Base-by-base conservation (phyloP, 2,113 vertebrate species). In the Oreamnos americanus region DNA sequence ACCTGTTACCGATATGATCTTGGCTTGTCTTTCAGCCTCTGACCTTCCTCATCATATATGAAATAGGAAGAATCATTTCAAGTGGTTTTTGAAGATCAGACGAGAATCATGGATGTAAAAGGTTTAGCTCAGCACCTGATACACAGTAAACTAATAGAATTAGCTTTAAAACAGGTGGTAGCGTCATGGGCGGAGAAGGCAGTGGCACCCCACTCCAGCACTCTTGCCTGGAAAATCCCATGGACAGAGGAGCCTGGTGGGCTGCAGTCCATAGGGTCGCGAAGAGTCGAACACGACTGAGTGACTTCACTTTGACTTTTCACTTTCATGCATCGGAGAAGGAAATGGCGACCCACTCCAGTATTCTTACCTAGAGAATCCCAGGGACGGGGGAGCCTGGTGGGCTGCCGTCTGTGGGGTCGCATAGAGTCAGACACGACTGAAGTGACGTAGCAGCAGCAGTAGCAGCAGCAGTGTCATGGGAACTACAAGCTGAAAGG, bases 1-100 rank as follows among this genome's bases (percentile, higher is more conserved):
- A 1, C 58, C 55, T 76, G 2, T 33, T 74, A 19, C 78, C 47
- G 57, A 1, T 67, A 19, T 30, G 14, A 71, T 55, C 89, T 60
- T 36, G 28, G 8, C 9, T 33, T 91, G 74, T 60, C 74, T 91
- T 91, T 26, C 33, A 45, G 30, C 74, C 53, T 60, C 39, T 43
- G n/a, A 55, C n/a, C 36, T 64, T 64, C 23, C 51, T 76, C 33
- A 49, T 76, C 33, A 30, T 58, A 76, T 47, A 83, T 60, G 67
- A 88, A 83, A 71, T 7, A 25, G 43, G 26, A 87, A 45, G 62
- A 55, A 74, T 79, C 26, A 55, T 92, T 36, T 47, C 47, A 91
- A 57, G 28, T 84, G 85, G 21, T 36, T 53, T 86, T 93, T 76
- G 15, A 91, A 91, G 67, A 79, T 93, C 45, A 74, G 79, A 58